Percentiles rank a stretch among this genome's conserved stretches.
Conservation (phyloP, 2,797 vertebrate species). For the Sebastes hubbsi region DNA sequence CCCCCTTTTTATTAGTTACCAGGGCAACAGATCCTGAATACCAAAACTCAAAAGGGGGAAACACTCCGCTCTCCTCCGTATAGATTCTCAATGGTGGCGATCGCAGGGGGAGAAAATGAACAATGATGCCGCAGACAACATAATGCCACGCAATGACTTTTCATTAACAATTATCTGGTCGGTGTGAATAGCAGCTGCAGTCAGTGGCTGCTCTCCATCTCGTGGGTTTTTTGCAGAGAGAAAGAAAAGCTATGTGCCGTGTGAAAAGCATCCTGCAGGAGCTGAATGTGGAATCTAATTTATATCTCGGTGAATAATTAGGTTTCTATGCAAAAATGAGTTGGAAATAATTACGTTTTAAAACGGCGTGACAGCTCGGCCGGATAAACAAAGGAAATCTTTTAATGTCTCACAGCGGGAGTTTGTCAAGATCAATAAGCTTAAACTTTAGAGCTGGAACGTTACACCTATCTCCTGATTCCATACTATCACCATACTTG, state of each 20-base stretch:
- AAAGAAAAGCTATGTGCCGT: conserved; percentile 51
- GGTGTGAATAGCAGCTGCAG: conserved; percentile 97
- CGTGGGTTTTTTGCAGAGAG: conserved; percentile 85
- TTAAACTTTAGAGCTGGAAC: neutral
- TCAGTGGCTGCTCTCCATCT: conserved; percentile 94
- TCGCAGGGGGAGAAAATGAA: conserved; percentile 90
- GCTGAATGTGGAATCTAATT: conserved; percentile 84
- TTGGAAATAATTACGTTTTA: conserved; percentile 74
- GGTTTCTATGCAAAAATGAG: conserved; percentile 85
- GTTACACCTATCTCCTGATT: too few species aligned
- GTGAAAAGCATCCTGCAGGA: conserved; percentile 71
- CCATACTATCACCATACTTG: too few species aligned
- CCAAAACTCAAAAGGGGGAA: conserved; percentile 95
- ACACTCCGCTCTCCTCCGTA: conserved; percentile 93
- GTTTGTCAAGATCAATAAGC: conserved; percentile 41
- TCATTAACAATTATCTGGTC: conserved; percentile 99
- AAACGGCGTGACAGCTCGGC: conserved; percentile 59
- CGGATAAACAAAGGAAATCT: conserved; percentile 55
- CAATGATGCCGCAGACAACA: conserved; percentile 98
- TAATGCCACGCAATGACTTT: conserved; percentile 99
- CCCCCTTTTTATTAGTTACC: conserved; percentile 97
- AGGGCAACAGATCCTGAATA: conserved; percentile 99
- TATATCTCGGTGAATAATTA: conserved; percentile 85
- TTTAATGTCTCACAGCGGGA: conserved; percentile 43
- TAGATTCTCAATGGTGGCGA: conserved; percentile 92